These are phyloP conservation scores for Porites evermanni DNA, from an alignment of 92 coral and sea anemone species.

Conservation along the genomic window DNA sequence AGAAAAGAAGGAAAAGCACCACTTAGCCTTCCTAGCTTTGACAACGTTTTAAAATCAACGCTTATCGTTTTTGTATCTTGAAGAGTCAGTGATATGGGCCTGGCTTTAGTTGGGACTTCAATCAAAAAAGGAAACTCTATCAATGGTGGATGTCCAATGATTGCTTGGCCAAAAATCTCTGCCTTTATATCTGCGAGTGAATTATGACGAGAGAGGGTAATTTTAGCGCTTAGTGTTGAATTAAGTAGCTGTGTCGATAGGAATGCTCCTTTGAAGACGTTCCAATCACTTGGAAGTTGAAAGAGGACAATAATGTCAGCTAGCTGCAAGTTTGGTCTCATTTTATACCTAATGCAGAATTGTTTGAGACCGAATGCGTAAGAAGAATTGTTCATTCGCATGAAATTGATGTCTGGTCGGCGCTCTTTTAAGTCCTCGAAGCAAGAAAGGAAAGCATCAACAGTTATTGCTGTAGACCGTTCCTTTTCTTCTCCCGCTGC, in stretches of 20 bases:
- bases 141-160: constrained; percentile 46
- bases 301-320: constrained; percentile 20
- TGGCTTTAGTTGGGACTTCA: constrained; percentile 38
- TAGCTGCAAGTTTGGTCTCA: constrained; percentile 19
- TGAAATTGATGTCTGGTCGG: constrained; percentile 8
- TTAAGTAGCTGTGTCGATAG: neutral
- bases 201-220: constrained; percentile 6
- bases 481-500: neutral
- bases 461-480: neutral
- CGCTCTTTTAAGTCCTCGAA: neutral
- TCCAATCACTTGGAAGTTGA: constrained; percentile 44
- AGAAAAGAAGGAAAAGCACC: constrained; percentile 35
- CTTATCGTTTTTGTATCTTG: constrained; percentile 43
- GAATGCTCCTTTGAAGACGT: constrained; percentile 32
- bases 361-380: constrained; percentile 5
- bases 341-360: constrained; percentile 34
- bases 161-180: constrained; percentile 39
- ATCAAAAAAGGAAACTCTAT: constrained; percentile 51
- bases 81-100: constrained; percentile 31
- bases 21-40: constrained; percentile 46
- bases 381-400: neutral
- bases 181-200: constrained; percentile 38
- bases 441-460: neutral
- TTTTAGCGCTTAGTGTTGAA: constrained; percentile 10
- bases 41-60: constrained; percentile 25